Evolutionary conservation across 2,797 vertebrate species (phyloP).

Genomic region (Dipus sagitta): DNA sequence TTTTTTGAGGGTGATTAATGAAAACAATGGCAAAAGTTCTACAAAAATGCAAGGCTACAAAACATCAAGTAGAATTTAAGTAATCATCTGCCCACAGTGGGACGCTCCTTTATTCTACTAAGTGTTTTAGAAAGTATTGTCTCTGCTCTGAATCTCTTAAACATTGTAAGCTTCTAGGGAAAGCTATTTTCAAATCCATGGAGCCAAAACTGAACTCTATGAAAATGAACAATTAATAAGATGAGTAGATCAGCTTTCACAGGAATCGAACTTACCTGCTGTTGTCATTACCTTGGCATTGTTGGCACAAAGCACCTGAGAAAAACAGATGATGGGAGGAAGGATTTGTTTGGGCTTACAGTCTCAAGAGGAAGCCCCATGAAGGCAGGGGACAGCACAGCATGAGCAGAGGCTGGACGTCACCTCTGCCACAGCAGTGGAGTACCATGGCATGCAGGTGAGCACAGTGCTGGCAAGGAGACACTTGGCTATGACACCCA

Average conservation of each 20-base stretch:
- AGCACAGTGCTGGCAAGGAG: neutral
- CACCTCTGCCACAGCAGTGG: no score
- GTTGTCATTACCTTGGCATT: no score
- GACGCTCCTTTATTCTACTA: constrained; percentile 20
- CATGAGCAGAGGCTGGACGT: no score
- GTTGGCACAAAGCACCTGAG: no score
- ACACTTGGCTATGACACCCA: neutral
- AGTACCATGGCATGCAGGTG: no score
- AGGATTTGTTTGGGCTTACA: no score
- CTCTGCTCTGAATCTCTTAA: neutral
- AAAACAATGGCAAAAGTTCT: constrained; percentile 4
- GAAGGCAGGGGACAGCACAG: no score
- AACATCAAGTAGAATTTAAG: neutral
- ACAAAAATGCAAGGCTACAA: constrained; percentile 22
- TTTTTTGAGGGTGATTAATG: neutral
- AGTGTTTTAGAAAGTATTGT: neutral
- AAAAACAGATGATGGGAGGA: no score
- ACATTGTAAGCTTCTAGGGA: neutral
- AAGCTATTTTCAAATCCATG: neutral
- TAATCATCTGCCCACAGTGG: neutral
- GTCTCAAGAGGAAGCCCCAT: no score
- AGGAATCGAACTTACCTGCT: neutral
- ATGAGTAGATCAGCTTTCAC: neutral
- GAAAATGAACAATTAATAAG: constrained; percentile 50
- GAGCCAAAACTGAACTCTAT: neutral